Conservation (phyloP, 2,113 vertebrate species). For the Nesoenas mayeri region DNA sequence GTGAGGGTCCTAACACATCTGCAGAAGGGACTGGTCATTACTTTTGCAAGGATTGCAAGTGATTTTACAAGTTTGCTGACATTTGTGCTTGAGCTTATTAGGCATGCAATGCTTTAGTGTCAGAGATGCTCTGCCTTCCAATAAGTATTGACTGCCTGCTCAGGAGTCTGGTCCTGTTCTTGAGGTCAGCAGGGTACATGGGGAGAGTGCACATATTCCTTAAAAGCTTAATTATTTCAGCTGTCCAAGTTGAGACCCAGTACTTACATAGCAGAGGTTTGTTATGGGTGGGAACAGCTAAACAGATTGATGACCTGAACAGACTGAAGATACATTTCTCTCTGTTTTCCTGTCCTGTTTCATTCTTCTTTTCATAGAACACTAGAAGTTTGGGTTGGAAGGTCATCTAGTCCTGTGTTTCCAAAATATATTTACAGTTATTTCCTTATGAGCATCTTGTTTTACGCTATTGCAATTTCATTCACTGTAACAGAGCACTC, state of each 20-base stretch:
- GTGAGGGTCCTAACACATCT: fast-evolving
- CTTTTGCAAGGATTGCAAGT: background rate
- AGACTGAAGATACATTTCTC: background rate
- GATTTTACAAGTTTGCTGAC: background rate
- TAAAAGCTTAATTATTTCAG: background rate
- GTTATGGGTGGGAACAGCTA: background rate
- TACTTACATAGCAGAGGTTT: background rate
- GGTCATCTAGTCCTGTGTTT: background rate
- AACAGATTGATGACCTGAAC: background rate
- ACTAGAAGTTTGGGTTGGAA: too few species aligned
- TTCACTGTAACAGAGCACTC: background rate
- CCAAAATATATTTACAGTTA: background rate
- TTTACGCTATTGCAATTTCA: background rate
- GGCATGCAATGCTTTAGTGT: background rate
- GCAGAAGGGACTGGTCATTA: fast-evolving
- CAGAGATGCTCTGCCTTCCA: background rate
- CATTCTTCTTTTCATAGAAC: background rate
- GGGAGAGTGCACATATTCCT: background rate
- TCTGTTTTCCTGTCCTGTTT: background rate
- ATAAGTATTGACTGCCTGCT: background rate
- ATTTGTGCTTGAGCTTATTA: background rate
- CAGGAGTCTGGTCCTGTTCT: background rate
- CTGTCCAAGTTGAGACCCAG: background rate
- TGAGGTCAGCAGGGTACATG: fast-evolving
- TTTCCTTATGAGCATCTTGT: background rate